Base-by-base conservation (phyloP, 2,797 vertebrate species). In the Poeciliopsis presidionis region DNA sequence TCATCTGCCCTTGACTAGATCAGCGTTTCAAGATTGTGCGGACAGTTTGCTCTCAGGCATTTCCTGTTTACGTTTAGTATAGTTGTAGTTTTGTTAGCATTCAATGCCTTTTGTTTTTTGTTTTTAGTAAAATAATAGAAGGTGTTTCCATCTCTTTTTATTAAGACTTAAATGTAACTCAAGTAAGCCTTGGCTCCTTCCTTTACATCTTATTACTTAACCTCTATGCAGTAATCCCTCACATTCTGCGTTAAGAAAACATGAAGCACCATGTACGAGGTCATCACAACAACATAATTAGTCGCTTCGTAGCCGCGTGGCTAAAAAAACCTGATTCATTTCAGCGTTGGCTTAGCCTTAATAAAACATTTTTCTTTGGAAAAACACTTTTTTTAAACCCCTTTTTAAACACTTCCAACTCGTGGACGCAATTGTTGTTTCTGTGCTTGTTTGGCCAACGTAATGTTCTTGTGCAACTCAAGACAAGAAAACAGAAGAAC, bases 61-160 rank as follows among this genome's bases (percentile, higher is more conserved):
- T 22, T 67, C 20, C 36, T 5, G 36, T 36, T 18, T 41, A 22
- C 12, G 18, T 67, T 41, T 25, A 22, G 7, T 41, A 12, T 11
- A 67, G 63, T 41, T 41, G 20, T 22, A 13, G 36, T 25, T 67
- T 67, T 12, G 20, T 4, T 8, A 12, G 4, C 22, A 11, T 39
- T 36, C 30, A 67, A 22, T 41, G 36, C 20, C 63, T 8, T 67
- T 22, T 51, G 49, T 22, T 51, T 57, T 33, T 28, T n/a, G 53
- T 28, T 63, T 39, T 65, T 39, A 8, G 39, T 20, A 4, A 39
- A 39, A 65, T 22, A 69, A 43, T 25, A 41, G 36, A 41, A 43
- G 65, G 65, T n/a, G 65, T 69, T 43, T 43, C 65, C 65, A 43
- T 69, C 65, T 69, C 65, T 43, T 69, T 70, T 43, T 28, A n/a